phyloP scores from a whole-genome alignment of 2,797 vertebrate genomes.

The Fistularia tabacaria region DNA sequence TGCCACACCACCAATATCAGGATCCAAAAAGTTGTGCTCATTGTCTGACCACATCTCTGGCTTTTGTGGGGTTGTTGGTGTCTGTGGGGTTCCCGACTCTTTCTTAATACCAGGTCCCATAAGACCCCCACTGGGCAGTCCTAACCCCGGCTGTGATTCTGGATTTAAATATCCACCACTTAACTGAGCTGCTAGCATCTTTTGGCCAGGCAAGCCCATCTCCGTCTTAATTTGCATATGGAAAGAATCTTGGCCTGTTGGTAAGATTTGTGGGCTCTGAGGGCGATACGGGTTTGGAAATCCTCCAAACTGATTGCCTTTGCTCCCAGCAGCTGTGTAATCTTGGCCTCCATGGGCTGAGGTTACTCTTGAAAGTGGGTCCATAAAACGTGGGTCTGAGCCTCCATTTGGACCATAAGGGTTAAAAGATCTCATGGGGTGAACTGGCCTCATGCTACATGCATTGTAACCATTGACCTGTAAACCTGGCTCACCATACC shows the following conservation, averaged over 20 bases:
- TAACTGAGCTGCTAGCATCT: constrained; percentile 58
- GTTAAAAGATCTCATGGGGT: constrained; percentile 76
- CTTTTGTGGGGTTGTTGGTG: constrained; percentile 73
- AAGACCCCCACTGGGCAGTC: constrained; percentile 66
- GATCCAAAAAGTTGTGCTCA: constrained; percentile 96
- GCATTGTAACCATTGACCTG: constrained; percentile 84
- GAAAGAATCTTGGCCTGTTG: constrained; percentile 75
- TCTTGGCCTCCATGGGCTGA: constrained; percentile 73
- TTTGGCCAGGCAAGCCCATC: constrained; percentile 62
- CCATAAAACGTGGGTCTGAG: constrained; percentile 77
- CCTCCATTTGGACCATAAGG: constrained; percentile 74
- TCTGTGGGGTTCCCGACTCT: constrained; percentile 58
- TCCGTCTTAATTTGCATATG: constrained; percentile 84
- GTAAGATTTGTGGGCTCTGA: constrained; percentile 71
- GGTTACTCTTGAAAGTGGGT: constrained; percentile 75
- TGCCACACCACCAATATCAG: constrained; percentile 94
- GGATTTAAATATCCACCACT: constrained; percentile 72
- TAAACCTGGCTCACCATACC: constrained; percentile 81
- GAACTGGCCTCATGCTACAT: constrained; percentile 77
- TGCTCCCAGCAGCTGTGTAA: constrained; percentile 75
- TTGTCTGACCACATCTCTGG: constrained; percentile 97
- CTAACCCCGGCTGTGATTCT: constrained; percentile 65
- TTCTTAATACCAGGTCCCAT: constrained; percentile 71
- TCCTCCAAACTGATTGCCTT: constrained; percentile 77
- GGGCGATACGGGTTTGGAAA: constrained; percentile 76